phyloP scores from a whole-genome alignment of 1,140 invertebrate genomes.

The Drosophila seguyi region DNA sequence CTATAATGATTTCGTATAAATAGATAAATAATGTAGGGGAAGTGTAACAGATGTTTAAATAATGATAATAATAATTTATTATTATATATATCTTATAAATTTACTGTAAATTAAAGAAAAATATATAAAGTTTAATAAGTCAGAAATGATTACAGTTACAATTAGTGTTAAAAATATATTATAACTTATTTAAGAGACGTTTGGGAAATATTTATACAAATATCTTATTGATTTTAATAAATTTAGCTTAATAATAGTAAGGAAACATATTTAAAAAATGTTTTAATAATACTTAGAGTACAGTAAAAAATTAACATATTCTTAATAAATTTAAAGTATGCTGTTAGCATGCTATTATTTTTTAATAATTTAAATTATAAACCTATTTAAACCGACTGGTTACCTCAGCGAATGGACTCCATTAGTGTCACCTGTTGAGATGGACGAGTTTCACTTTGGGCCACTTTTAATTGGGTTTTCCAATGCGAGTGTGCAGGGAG shows the following conservation, averaged over 20 bases:
- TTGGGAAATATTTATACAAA: too few species aligned
- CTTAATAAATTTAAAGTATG: accelerated
- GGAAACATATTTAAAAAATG: too few species aligned
- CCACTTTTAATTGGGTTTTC: constrained; percentile 75
- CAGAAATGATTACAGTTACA: not conserved
- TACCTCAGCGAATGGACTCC: constrained; percentile 9
- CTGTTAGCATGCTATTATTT: too few species aligned
- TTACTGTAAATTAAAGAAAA: not conserved
- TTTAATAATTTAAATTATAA: not conserved
- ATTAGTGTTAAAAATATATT: not conserved
- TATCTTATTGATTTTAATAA: too few species aligned
- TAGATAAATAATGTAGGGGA: not conserved
- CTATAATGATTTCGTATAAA: not conserved
- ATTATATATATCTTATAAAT: too few species aligned
- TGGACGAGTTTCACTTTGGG: constrained; percentile 27
- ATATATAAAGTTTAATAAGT: not conserved
- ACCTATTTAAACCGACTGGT: not conserved
- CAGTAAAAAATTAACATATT: too few species aligned
- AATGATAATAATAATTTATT: not conserved
- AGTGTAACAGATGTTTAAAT: not conserved
- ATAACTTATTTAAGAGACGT: too few species aligned
- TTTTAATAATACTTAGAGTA: too few species aligned
- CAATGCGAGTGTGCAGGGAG: constrained; percentile 52
- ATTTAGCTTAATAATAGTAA: too few species aligned
- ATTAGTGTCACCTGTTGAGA: constrained; percentile 36